These are phyloP conservation scores for Sinella curviseta DNA, from an alignment of 1,140 invertebrate species.

Conservation along the genomic window DNA sequence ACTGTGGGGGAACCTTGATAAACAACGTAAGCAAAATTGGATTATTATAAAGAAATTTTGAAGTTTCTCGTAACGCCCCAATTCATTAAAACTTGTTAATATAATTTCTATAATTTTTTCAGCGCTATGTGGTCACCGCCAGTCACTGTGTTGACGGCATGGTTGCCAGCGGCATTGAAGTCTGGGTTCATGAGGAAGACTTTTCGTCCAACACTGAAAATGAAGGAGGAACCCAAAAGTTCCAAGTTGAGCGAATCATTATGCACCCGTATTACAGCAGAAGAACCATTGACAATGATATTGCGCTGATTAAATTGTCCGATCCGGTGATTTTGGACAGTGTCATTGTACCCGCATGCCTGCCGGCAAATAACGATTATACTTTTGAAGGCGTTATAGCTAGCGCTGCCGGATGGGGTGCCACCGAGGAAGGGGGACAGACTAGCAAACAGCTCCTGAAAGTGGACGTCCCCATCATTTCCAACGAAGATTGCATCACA, in stretches of 20 bases:
- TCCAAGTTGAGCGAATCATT: slow-evolving; percentile 2
- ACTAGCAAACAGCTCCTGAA: slow-evolving; percentile 45
- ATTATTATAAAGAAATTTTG: too few species aligned
- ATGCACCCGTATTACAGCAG: slow-evolving; percentile 24
- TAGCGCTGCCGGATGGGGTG: slow-evolving; percentile 44
- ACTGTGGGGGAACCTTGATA: slow-evolving; percentile 31
- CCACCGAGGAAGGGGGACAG: slow-evolving; percentile 52
- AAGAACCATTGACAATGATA: slow-evolving; percentile 36
- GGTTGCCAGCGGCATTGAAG: slow-evolving; percentile 27
- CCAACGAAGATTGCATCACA: slow-evolving; percentile 21
- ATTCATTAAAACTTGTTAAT: too few species aligned
- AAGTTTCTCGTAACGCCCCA: too few species aligned
- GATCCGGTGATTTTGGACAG: slow-evolving; percentile 22
- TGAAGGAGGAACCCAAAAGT: slow-evolving; percentile 25
- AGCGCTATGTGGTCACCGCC: slow-evolving; percentile 49
- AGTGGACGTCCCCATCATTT: slow-evolving; percentile 50
- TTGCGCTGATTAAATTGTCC: slow-evolving; percentile 34
- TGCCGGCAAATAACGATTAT: slow-evolving; percentile 39
- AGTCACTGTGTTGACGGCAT: slow-evolving; percentile 50
- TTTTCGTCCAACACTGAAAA: slow-evolving; percentile 29
- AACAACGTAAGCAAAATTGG: slow-evolving; percentile 24
- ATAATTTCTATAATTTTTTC: background rate
- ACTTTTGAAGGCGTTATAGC: slow-evolving; percentile 33
- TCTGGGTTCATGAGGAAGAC: slow-evolving; percentile 41
- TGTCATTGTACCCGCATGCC: slow-evolving; percentile 34